Evolutionary conservation across 2,888 invertebrate genomes (phyloP).

Genomic region (Camptogramma bilineatum): DNA sequence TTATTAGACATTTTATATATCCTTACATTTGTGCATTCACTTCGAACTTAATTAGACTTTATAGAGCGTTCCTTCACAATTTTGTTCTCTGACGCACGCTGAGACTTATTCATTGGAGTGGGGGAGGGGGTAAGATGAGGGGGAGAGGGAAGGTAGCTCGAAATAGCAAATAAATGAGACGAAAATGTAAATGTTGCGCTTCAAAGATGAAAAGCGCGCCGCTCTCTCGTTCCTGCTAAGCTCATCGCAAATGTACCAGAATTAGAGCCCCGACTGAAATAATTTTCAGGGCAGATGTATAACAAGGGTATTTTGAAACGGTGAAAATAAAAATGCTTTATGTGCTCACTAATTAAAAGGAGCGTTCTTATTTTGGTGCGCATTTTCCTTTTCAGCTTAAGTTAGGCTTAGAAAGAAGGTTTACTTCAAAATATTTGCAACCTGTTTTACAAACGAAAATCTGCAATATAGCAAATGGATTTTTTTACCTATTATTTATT

Average conservation of each 20-base stretch:
- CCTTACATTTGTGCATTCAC: slow-evolving; percentile 82
- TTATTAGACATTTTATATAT: slow-evolving; percentile 74
- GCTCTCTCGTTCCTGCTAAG: slow-evolving; percentile 81
- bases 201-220: slow-evolving; percentile 84
- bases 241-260: slow-evolving; percentile 84
- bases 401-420: background rate
- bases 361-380: slow-evolving; percentile 16
- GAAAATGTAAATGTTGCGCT: slow-evolving; percentile 86
- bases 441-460: background rate
- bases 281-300: slow-evolving; percentile 80
- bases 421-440: background rate
- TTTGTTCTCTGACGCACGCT: slow-evolving; percentile 81
- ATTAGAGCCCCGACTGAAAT: slow-evolving; percentile 80
- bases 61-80: slow-evolving; percentile 85
- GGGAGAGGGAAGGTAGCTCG: slow-evolving; percentile 68
- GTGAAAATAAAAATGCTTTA: slow-evolving; percentile 54
- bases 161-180: slow-evolving; percentile 86
- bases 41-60: slow-evolving; percentile 85
- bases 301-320: slow-evolving; percentile 54
- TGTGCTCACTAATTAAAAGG: slow-evolving; percentile 52
- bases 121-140: slow-evolving; percentile 56
- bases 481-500: no score
- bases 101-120: slow-evolving; percentile 82
- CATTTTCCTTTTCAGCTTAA: slow-evolving; percentile 5
- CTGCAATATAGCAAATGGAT: background rate